Base-by-base conservation (phyloP, 1,140 invertebrate genomes). In the Platyura marginata region DNA sequence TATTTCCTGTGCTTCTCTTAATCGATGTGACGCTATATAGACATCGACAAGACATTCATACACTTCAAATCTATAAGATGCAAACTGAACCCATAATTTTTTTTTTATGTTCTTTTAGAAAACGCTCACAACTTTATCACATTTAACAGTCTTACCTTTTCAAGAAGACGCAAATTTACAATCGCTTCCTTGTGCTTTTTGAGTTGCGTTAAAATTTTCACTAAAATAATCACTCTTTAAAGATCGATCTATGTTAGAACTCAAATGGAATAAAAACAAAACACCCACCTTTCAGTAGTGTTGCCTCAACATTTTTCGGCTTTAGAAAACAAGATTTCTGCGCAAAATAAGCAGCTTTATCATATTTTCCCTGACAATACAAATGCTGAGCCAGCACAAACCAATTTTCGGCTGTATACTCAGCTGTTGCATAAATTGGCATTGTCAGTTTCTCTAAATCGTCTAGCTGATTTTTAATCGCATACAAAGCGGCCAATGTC, bases 241-340 rank as follows among this genome's bases (percentile, higher is more conserved):
- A n/a, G n/a, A n/a, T n/a, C n/a, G n/a, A n/a, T n/a, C n/a, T n/a
- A n/a, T n/a, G n/a, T n/a, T n/a, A n/a, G n/a, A n/a, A n/a, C n/a
- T n/a, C n/a, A n/a, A n/a, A n/a, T n/a, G n/a, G n/a, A n/a, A n/a
- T n/a, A n/a, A n/a, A n/a, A 16, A 74, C 59, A 9, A 82, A 63
- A 29, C 81, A 69, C 42, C 68, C 69, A 2, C 75, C 81, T 44
- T 80, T 74, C 6, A 84, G 52, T 32, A 85, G 63, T 9, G 79
- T 59, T 1, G 78, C 79, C 54, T 85, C 80, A n/a, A 81, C 64
- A 52, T 71, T 70, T 4, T 61, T 63, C 3, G 63, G 57, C 53
- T 67, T 62, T n/a, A 70, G 33, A 8, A 55, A 56, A 32, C 71
- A 57, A 0, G 70, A 67, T 46, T 71, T 68, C 50, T 74, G 64